Conservation (phyloP, 2,888 invertebrate species). For the Drosophila fungiperda region DNA sequence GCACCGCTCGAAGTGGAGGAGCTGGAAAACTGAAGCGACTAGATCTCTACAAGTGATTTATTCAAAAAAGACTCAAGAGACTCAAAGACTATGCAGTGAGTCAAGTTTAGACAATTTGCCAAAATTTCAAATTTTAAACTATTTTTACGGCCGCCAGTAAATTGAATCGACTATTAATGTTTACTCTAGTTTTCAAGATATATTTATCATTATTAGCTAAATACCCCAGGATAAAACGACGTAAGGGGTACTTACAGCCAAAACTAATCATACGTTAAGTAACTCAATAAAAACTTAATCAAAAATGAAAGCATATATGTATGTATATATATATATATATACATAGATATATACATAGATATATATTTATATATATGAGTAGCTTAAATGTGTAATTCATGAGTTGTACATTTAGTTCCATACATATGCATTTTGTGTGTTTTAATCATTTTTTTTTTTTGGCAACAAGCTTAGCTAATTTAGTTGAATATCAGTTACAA, state of each 20-base stretch:
- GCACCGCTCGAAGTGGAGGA: slow-evolving; percentile 50
- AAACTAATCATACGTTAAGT: slow-evolving; percentile 4
- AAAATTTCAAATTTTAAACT: slow-evolving; percentile 20
- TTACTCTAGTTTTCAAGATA: background rate
- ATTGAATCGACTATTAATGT: background rate
- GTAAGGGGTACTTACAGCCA: background rate
- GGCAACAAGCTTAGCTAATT: slow-evolving; percentile 53
- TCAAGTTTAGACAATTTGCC: slow-evolving; percentile 30
- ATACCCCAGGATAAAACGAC: background rate
- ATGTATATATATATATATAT: background rate
- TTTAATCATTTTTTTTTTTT: slow-evolving; percentile 22
- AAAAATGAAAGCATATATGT: background rate
- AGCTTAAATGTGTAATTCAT: slow-evolving; percentile 5
- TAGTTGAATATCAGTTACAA: slow-evolving; percentile 36
- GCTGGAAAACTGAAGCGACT: slow-evolving; percentile 63
- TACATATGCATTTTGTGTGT: slow-evolving; percentile 12
- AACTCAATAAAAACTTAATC: slow-evolving; percentile 14
- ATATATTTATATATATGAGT: background rate
- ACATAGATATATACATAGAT: background rate
- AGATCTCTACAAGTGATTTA: slow-evolving; percentile 60
- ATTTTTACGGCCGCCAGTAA: background rate
- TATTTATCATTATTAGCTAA: background rate
- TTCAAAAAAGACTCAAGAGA: slow-evolving; percentile 61
- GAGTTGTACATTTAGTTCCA: slow-evolving; percentile 6
- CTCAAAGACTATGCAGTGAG: slow-evolving; percentile 55